Percentiles rank a stretch among this genome's conserved stretches.
These are phyloP conservation scores for Cantharis lateralis DNA, from an alignment of 2,888 invertebrate genomes.

Conservation along the genomic window DNA sequence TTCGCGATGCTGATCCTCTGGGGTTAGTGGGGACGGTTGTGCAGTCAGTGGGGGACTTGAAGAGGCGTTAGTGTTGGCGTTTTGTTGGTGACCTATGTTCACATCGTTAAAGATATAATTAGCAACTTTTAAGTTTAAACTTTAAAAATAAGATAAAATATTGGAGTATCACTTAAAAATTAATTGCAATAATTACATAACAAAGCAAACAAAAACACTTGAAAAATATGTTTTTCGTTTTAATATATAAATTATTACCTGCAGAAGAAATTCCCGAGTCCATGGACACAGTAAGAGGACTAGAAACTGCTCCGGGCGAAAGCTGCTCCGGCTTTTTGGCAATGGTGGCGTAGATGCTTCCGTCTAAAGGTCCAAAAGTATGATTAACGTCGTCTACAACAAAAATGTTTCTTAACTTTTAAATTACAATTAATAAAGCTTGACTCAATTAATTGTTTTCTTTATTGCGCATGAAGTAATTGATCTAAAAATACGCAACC, in stretches of 20 bases:
- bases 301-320: conserved; percentile 62
- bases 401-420: conserved; percentile 30
- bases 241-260: conserved; percentile 50
- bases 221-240: background rate
- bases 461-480: conserved; percentile 18
- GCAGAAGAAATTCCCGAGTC: conserved; percentile 88
- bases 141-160: background rate
- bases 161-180: background rate
- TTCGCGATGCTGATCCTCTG: conserved; percentile 67
- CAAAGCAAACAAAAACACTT: background rate
- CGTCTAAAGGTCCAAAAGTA: conserved; percentile 86
- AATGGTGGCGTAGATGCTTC: conserved; percentile 84
- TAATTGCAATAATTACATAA: background rate
- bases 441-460: conserved; percentile 16
- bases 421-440: background rate
- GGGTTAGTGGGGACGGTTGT: conserved; percentile 56
- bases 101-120: conserved; percentile 4
- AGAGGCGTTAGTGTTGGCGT: conserved; percentile 57
- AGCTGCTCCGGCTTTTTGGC: conserved; percentile 54
- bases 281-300: conserved; percentile 85
- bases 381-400: conserved; percentile 69
- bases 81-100: conserved; percentile 54
- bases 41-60: conserved; percentile 55
- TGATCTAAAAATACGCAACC: conserved; percentile 22
- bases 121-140: background rate